phyloP scores from a whole-genome alignment of 1,140 invertebrate species.

The Mylabris phalerata region DNA sequence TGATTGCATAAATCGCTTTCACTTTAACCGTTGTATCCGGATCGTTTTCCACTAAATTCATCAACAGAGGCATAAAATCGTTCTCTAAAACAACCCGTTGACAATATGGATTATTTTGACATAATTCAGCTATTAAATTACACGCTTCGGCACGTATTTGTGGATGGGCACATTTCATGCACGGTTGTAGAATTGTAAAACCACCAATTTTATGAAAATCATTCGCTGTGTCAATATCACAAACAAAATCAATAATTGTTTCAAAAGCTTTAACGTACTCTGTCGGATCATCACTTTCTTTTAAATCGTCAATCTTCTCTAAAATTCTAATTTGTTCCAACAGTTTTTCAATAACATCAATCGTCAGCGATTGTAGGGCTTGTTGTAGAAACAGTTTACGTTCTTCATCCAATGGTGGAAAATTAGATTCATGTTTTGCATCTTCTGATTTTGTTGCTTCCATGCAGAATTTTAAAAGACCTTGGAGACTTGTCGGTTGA shows the following conservation, averaged over 20 bases:
- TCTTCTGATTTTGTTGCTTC: slow-evolving; percentile 54
- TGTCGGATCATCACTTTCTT: slow-evolving; percentile 47
- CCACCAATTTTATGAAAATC: slow-evolving; percentile 79
- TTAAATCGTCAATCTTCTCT: slow-evolving; percentile 43
- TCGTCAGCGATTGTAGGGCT: slow-evolving; percentile 57
- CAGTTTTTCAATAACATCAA: slow-evolving; percentile 58
- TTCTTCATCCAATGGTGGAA: slow-evolving; percentile 51
- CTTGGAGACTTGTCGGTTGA: slow-evolving; percentile 44
- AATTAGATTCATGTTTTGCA: slow-evolving; percentile 42
- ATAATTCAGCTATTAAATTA: slow-evolving; percentile 62
- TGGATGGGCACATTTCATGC: slow-evolving; percentile 55
- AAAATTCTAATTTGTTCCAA: slow-evolving; percentile 54
- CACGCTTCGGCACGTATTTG: slow-evolving; percentile 56
- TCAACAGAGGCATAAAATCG: slow-evolving; percentile 54
- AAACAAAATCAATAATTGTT: slow-evolving; percentile 55
- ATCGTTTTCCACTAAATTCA: slow-evolving; percentile 60
- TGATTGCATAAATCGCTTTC: slow-evolving; percentile 68
- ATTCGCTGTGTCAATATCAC: slow-evolving; percentile 66
- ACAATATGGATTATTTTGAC: slow-evolving; percentile 74
- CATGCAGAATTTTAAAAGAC: slow-evolving; percentile 57
- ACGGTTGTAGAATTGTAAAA: slow-evolving; percentile 58
- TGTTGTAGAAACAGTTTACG: slow-evolving; percentile 60
- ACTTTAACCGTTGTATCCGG: slow-evolving; percentile 48
- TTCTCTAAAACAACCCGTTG: slow-evolving; percentile 58
- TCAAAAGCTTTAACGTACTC: slow-evolving; percentile 52